Evolutionary conservation across 2,113 vertebrate species (phyloP), one percentile per base, ranked within the genome.

Genomic region (Salvelinus namaycush): DNA sequence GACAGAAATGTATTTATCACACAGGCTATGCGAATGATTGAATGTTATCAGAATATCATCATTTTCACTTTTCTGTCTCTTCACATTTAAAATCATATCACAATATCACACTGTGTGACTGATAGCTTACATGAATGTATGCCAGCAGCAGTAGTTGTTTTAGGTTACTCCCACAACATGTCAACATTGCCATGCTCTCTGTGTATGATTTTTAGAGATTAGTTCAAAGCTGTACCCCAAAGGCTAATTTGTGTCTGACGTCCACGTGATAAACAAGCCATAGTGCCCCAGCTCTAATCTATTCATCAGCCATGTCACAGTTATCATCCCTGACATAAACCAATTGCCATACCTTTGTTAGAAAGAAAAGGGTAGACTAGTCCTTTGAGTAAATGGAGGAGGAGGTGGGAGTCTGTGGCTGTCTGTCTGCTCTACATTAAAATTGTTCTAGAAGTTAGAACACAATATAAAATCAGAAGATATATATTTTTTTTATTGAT

Each of bases 181-280:
- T 70, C 68, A 70, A 70, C 68, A 70, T 26, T 70, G 68, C 34
- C 39, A 48, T 70, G 68, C 39, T 7, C 16, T 54, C 49, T 59
- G 39, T 70, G 20, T 4, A 51, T 80, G 76, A 79, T 26, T 34
- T 34, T 6, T 31, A 27, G 77, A 85, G 87, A 90, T 90, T 89
- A 89, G 72, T 80, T 80, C 75, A 83, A 83, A 89, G 79, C 83
- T 87, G 83, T 87, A 51, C 68, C 76, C 84, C 84, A 79, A 86
- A 82, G 69, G 84, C 88, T 83, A 81, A 87, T 87, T 89, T 88
- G 77, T 84, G 81, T 86, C 81, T 82, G 78, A 83, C 70, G 84
- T 81, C 85, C 83, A 86, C 60, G 77, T 86, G 86, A 86, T 79
- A 76, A 51, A 51, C 49, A 78, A 68, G 70, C 67, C 79, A 81